Evolutionary conservation across 1,140 invertebrate genomes (phyloP).

Genomic region (Tetranychus cinnabarinus): DNA sequence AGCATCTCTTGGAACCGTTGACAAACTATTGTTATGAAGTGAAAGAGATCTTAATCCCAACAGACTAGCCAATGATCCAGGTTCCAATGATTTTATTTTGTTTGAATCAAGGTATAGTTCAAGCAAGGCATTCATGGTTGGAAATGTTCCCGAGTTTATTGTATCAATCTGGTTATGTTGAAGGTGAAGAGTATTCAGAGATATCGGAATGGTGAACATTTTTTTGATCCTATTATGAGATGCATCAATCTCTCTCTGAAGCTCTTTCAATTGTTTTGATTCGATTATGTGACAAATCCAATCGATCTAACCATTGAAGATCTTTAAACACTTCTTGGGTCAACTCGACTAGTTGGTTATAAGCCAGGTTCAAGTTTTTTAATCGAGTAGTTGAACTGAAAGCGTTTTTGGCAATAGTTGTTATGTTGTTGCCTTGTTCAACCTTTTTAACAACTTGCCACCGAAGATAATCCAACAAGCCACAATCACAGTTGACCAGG

Average conservation of each 20-base stretch:
- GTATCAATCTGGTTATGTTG: conserved; percentile 38
- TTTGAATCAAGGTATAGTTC: conserved; percentile 53
- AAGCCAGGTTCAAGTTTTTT: conserved; percentile 56
- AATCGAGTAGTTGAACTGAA: conserved; percentile 35
- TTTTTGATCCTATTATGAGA: conserved; percentile 40
- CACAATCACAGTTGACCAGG: neutral
- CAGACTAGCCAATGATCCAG: conserved; percentile 39
- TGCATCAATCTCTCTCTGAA: conserved; percentile 30
- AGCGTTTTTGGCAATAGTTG: conserved; percentile 25
- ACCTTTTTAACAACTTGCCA: neutral
- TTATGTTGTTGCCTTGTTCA: conserved; percentile 50
- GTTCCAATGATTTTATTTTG: conserved; percentile 37
- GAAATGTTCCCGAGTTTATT: conserved; percentile 41
- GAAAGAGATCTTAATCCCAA: conserved; percentile 48
- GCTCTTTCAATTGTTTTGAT: conserved; percentile 44
- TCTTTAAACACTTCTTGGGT: conserved; percentile 80
- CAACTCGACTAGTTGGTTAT: conserved; percentile 52
- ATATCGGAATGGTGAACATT: conserved; percentile 50
- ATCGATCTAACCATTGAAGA: conserved; percentile 45
- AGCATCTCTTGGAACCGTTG: conserved; percentile 40
- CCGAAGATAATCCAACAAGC: neutral
- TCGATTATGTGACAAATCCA: conserved; percentile 48
- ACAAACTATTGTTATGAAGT: conserved; percentile 44
- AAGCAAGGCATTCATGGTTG: conserved; percentile 62
- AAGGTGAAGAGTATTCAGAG: conserved; percentile 37